phyloP scores from a whole-genome alignment of 2,797 vertebrate species.

The Cyclopterus lumpus region DNA sequence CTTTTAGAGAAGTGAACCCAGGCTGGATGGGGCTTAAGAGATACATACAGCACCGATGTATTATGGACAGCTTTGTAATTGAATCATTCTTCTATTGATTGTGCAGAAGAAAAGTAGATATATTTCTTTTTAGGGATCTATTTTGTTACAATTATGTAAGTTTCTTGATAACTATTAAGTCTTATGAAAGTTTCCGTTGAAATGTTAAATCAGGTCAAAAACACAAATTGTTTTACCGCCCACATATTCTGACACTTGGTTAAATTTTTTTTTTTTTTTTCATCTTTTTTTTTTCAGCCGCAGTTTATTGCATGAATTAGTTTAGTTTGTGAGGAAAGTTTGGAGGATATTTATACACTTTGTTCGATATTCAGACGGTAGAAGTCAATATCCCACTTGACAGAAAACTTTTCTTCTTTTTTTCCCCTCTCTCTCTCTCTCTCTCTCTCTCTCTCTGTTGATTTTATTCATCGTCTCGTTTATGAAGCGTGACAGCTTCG shows the following conservation, averaged over 20 bases:
- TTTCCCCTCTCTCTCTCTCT: background rate
- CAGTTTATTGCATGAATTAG: slow-evolving; percentile 8
- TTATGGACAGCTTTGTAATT: background rate
- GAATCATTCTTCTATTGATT: background rate
- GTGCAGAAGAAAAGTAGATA: background rate
- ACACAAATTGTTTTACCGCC: slow-evolving; percentile 50
- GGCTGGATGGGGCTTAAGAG: background rate
- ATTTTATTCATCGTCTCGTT: slow-evolving; percentile 43
- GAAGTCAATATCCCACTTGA: slow-evolving; percentile 37
- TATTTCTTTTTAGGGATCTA: background rate
- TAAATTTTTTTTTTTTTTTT: background rate
- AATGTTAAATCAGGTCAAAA: slow-evolving; percentile 46
- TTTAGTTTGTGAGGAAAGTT: slow-evolving; percentile 38
- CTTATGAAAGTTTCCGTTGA: slow-evolving; percentile 22
- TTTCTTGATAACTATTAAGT: slow-evolving; percentile 11
- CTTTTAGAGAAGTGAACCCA: background rate
- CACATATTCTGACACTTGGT: slow-evolving; percentile 44
- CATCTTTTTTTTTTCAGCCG: background rate
- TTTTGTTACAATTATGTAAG: slow-evolving; percentile 8
- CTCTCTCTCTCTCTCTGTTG: slow-evolving; percentile 2
- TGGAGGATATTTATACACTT: slow-evolving; percentile 39
- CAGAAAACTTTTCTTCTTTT: slow-evolving; percentile 23
- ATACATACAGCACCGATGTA: background rate
- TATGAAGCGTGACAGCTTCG: slow-evolving; percentile 63
- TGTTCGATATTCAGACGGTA: slow-evolving; percentile 31